Base-by-base conservation (phyloP, 2,113 vertebrate species). In the Numenius arquata region DNA sequence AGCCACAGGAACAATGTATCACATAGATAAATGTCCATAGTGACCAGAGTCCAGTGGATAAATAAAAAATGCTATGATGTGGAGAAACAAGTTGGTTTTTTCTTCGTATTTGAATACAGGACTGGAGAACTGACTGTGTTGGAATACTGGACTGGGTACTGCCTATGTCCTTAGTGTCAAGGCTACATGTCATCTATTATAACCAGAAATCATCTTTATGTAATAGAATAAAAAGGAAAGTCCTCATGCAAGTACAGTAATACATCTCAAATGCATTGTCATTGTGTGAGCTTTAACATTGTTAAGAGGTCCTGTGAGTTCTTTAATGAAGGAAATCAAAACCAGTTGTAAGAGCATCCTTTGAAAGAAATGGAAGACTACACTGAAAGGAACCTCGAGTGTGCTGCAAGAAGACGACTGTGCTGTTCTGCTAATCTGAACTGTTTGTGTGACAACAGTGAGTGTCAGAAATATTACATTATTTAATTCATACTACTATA, bases 401-500 rank as follows among this genome's bases (percentile, higher is more conserved):
- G 52, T 83, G 47, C 63, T 65, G 63, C 38, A 83, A 89, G 59
- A 80, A 56, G 59, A 63, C 8, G 9, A 40, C 56, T 77, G 65
- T 84, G 23, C 38, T 74, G 32, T 93, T 92, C 63, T 91, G 55
- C 56, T 93, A 43, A 74, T 85, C 83, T 70, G 66, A 81, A 29
- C 36, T 93, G 45, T 90, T 93, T 90, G 34, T 81, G 67, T 78
- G 83, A 84, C 74, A 97, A 95, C 88, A 95, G 55, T 67, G 67
- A 53, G 71, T 61, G 58, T 95, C 77, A 93, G 70, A 96, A 95
- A 85, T 75, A 94, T 65, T 89, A 80, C 16, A 96, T 80, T 3
- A 95, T 95, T 96, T 97, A 95, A 97, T 97, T 90, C 32, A 13
- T 84, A 61, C n/a, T 70, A 86, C 66, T 75, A 11, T 62, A 88